A percentile compares a stretch with the other conserved stretches of the same genome.
These are phyloP conservation scores for Cataglyphis cursor DNA, from an alignment of 2,888 invertebrate genomes.

Conservation along the genomic window DNA sequence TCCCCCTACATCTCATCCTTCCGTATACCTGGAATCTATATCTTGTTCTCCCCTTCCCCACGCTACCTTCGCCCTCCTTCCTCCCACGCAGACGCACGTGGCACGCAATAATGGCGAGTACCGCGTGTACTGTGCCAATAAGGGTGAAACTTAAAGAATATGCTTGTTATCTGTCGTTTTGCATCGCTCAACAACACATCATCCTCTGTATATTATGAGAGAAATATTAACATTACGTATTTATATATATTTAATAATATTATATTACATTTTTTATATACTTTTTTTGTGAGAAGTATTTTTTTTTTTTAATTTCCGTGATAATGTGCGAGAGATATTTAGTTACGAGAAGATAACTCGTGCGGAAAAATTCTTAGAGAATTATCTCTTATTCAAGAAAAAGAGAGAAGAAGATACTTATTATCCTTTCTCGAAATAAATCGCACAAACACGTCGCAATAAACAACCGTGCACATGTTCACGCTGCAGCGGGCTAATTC, in stretches of 20 bases:
- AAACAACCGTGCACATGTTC: slow-evolving; percentile 38
- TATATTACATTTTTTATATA: neutral
- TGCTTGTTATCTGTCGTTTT: neutral
- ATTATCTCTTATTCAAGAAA: neutral
- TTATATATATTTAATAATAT: neutral
- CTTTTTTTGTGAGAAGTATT: neutral
- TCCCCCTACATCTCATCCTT: slow-evolving; percentile 49
- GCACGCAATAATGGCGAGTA: slow-evolving; percentile 14
- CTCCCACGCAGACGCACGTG: slow-evolving; percentile 53
- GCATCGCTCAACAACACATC: neutral
- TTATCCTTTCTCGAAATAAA: slow-evolving; percentile 12
- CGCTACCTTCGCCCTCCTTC: slow-evolving; percentile 40
- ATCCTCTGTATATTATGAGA: neutral
- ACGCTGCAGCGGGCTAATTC: slow-evolving; percentile 31
- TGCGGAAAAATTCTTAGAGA: neutral
- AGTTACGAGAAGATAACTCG: neutral
- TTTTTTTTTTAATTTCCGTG: neutral
- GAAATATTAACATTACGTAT: neutral
- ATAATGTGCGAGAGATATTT: neutral
- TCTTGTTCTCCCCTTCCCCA: neutral
- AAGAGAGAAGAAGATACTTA: neutral
- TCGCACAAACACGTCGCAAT: neutral
- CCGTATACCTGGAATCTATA: neutral
- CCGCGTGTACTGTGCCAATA: neutral
- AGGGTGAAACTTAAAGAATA: slow-evolving; percentile 1